Evolutionary conservation across 1,140 invertebrate genomes (phyloP).

Genomic region (Euborellia annulipes): DNA sequence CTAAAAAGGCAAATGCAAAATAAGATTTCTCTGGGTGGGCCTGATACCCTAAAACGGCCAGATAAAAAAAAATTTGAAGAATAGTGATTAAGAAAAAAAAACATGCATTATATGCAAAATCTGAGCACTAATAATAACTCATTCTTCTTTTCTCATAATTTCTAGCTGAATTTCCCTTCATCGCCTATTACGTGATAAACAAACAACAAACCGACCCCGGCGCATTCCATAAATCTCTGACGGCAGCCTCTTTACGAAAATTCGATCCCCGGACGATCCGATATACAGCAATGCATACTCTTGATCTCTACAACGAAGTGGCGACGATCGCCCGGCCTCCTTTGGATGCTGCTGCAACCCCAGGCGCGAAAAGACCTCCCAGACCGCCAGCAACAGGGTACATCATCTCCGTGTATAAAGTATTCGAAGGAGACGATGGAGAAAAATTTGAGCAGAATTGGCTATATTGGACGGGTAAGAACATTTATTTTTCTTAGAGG

Average conservation of each 20-base stretch:
- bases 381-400: slow-evolving; percentile 68
- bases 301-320: slow-evolving; percentile 75
- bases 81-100: too few relatives aligned
- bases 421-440: slow-evolving; percentile 82
- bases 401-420: slow-evolving; percentile 84
- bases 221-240: slow-evolving; percentile 66
- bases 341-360: slow-evolving; percentile 49
- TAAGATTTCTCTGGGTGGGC: too few relatives aligned
- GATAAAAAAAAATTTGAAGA: too few relatives aligned
- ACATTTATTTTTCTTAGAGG: too few relatives aligned
- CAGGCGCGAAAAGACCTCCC: slow-evolving; percentile 42
- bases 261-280: slow-evolving; percentile 63
- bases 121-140: too few relatives aligned
- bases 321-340: slow-evolving; percentile 79
- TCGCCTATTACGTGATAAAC: slow-evolving; percentile 78
- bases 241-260: slow-evolving; percentile 59
- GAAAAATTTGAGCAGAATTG: slow-evolving; percentile 83
- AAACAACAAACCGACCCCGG: slow-evolving; percentile 65
- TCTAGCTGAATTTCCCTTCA: slow-evolving; percentile 77
- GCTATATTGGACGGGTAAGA: slow-evolving; percentile 80
- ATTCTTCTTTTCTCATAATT: slow-evolving; percentile 13
- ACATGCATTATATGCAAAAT: too few relatives aligned
- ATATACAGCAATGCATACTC: slow-evolving; percentile 68
- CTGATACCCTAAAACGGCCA: too few relatives aligned
- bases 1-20: too few relatives aligned